These are phyloP conservation scores for Vanessa tameamea DNA, from an alignment of 1,140 invertebrate genomes.

Conservation along the genomic window DNA sequence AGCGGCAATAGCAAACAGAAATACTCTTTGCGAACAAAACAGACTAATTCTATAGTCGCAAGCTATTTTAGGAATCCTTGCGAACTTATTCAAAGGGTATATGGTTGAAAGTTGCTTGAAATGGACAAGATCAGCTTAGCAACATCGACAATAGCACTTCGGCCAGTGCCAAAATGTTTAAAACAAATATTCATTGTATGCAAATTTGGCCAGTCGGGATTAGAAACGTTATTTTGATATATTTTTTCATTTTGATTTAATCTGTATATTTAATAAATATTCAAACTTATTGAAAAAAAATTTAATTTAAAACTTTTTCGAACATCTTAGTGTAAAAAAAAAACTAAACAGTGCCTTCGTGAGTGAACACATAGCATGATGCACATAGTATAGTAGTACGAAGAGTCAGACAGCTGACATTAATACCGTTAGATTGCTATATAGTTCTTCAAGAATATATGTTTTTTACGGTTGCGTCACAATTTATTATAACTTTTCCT, in stretches of 20 bases:
- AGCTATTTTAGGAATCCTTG: slow-evolving; percentile 7
- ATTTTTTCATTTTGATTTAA: slow-evolving; percentile 30
- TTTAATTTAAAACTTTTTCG: no score
- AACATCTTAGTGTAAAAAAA: no score
- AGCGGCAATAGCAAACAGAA: slow-evolving; percentile 45
- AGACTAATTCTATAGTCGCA: slow-evolving; percentile 37
- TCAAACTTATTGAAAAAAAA: no score
- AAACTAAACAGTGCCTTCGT: no score
- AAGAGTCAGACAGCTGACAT: no score
- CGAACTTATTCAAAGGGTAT: neutral
- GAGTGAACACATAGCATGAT: no score
- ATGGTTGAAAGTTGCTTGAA: slow-evolving; percentile 35
- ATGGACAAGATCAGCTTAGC: slow-evolving; percentile 34
- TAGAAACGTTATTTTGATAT: slow-evolving; percentile 44
- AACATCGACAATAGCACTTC: slow-evolving; percentile 39
- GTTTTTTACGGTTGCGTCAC: no score
- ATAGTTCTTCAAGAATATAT: no score
- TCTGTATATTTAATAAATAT: neutral
- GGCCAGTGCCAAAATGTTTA: slow-evolving; percentile 49
- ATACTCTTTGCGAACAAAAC: slow-evolving; percentile 46
- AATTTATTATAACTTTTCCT: no score
- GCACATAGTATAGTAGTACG: no score
- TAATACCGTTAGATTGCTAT: no score
- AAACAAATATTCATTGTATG: slow-evolving; percentile 54
- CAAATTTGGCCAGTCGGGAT: slow-evolving; percentile 45